phyloP scores from a whole-genome alignment of 1,140 invertebrate genomes.

The Drosophila nigromelanica region DNA sequence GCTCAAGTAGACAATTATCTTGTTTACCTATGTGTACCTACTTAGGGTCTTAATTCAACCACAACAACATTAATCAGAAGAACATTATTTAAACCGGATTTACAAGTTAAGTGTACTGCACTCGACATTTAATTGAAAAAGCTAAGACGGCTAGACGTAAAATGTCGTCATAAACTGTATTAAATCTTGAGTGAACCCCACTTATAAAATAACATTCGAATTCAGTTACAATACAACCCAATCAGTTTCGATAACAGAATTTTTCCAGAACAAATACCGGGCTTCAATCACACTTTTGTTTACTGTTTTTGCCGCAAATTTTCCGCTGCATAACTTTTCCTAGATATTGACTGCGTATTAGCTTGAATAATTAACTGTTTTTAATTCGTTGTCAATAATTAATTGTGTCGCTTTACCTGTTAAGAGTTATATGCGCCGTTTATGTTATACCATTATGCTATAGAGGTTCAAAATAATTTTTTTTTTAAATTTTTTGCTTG shows the following conservation, averaged over 20 bases:
- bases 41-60: conserved; percentile 26
- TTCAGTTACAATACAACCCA: background rate
- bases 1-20: conserved; percentile 30
- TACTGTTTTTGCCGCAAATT: background rate
- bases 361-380: background rate
- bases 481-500: background rate
- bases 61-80: background rate
- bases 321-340: conserved; percentile 20
- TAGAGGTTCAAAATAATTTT: too few species aligned
- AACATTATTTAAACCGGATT: conserved; percentile 38
- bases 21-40: conserved; percentile 10
- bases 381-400: background rate
- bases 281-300: background rate
- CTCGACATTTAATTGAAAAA: conserved; percentile 6
- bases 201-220: too few species aligned
- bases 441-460: background rate
- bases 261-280: background rate
- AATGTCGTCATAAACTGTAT: conserved; percentile 24
- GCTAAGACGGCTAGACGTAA: background rate
- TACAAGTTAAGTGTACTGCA: conserved; percentile 22
- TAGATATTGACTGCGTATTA: background rate
- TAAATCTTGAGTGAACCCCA: conserved; percentile 22
- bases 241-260: background rate
- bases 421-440: background rate
- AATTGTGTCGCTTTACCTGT: background rate